Base-by-base conservation (phyloP, 2,113 vertebrate genomes). In the Okapia johnstoni region DNA sequence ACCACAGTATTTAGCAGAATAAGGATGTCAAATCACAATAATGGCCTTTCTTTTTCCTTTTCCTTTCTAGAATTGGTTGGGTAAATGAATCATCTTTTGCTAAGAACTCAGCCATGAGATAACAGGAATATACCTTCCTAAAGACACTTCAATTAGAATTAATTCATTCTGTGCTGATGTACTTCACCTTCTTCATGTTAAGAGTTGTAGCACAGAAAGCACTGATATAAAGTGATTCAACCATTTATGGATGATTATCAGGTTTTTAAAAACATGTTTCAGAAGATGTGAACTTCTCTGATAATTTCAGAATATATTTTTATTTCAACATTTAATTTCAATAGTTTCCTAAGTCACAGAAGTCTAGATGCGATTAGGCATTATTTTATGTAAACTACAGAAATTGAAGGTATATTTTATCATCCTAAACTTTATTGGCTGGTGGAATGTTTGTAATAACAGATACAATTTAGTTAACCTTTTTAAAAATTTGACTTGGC, bases 331-430 rank as follows among this genome's bases (percentile, higher is more conserved):
- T 86, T 98, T 21, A 96, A 2, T 52, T 97, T 33, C 23, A 76
- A 4, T 92, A 73, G 90, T 97, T 80, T 16, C 21, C 23, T 58
- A 96, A 36, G 15, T 70, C 87, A 85, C 88, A 55, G 14, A 88
- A 92, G 2, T 43, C 0, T 84, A 10, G 1, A 60, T 77, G 1
- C 36, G 9, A 60, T 93, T 88, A 86, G 50, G 5, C 6, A 58
- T 93, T 94, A 81, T 88, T 96, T 93, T 93, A 11, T 79, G 46
- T 97, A 16, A 94, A 88, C 40, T 90, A 77, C 48, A 85, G 52
- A 95, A 52, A 54, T 48, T 91, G 77, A 96, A 76, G 17, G 87
- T 95, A 84, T 95, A 26, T 48, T 33, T 98, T 96, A 46, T 2
- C 9, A 30, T 30, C 48, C 5, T 97, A 88, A 96, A 90, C 63